Evolutionary conservation across 2,888 invertebrate species (phyloP), one percentile per base, ranked within the genome.

Genomic region (Rotaria socialis): DNA sequence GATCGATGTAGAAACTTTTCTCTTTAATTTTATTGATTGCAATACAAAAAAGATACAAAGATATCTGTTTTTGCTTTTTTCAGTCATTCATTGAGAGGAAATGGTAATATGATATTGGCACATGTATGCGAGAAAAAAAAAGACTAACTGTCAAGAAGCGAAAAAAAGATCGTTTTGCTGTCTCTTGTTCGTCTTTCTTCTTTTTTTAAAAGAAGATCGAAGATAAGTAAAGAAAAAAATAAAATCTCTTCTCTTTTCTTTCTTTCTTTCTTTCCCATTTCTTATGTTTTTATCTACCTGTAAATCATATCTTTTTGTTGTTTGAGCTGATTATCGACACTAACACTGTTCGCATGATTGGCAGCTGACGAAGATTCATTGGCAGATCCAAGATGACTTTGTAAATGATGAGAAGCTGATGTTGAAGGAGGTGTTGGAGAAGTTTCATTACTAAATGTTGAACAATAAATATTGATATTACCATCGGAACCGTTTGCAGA

Each of bases 251-350:
- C 14, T 52, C 16, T 52, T 11, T 52, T 14, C 16, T 52, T 16
- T 52, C 52, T 27, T 24, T 47, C 11, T 10, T 80, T 80, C 41
- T 80, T n/a, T n/a, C 22, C 22, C 35, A 19, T 22, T 43, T 47
- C 47, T 24, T 47, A 19, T 80, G 8, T n/a, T 14, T 80, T 14
- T 80, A 47, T 47, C n/a, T 80, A 80, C 80, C 80, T 80, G 80
- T 80, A 80, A 5, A 80, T 80, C 80, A 80, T 80, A 80, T 80
- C 80, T 80, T 80, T 80, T 1, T 80, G 43, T 80, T 80, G 80
- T n/a, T 80, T 80, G 41, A 43, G 24, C 47, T 80, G 80, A 80
- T 43, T 80, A 47, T 80, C 80, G 47, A 19, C 14, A 35, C 35
- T 67, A 27, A 67, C 35, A 67, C 67, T 67, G 67, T 67, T 67